Evolutionary conservation across 1,140 invertebrate species (phyloP), one percentile per base, ranked within the genome.

Genomic region (Pemphigus obesinymphae): DNA sequence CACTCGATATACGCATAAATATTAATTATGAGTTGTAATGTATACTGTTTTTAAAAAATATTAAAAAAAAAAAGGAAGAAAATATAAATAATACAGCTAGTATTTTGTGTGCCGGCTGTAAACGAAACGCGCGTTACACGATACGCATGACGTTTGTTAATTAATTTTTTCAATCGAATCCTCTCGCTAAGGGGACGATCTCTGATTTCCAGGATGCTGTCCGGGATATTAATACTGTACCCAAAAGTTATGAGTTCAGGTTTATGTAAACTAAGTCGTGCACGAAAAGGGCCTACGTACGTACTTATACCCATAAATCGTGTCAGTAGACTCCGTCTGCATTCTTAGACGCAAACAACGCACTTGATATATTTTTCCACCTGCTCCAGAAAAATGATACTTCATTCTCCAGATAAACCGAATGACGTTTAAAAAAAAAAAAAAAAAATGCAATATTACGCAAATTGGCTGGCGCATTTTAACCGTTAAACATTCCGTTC

Each of bases 251-350:
- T 68, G 31, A 66, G 63, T 68, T 37, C 8, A 45, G 68, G 68
- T 70, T 45, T 70, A 29, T 43, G 40, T 70, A 70, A 70, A 17
- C 68, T 70, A 70, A 70, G 26, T 40, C 68, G 23, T 20, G 66
- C 37, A 26, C 66, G 66, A 43, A 68, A 68, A 34, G 3, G 68
- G 7, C 53, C 6, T 58, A 7, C 13, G 37, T 45, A 45, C 7
- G 6, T 3, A 3, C 20, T 13, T 40, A 70, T 70, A 70, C 20
- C 23, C 68, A 70, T 70, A 70, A 70, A 70, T 70, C 68, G 68
- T 70, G 68, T 70, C 68, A 70, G 68, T 13, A 43, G 68, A 70
- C 68, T 45, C 68, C 68, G 37, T 70, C 26, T 13, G 45, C 68
- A 29, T 70, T 29, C 40, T 26, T 45, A 70, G 37, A 45, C n/a